These are phyloP conservation scores for Zaprionus camerounensis DNA, from an alignment of 1,140 invertebrate species.

Conservation along the genomic window DNA sequence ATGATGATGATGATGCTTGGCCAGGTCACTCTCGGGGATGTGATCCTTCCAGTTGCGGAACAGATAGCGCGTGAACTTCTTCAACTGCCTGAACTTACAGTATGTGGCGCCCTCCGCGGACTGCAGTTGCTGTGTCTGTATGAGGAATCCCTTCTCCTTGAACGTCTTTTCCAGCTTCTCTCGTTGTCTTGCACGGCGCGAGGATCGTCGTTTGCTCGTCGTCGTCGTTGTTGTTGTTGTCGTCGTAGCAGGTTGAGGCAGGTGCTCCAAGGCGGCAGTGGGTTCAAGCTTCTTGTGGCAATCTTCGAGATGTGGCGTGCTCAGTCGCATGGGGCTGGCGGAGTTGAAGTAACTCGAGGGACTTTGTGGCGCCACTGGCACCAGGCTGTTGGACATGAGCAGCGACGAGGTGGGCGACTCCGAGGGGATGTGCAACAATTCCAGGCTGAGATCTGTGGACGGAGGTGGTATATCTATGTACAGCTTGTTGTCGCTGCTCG, in stretches of 20 bases:
- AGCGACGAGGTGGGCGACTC: constrained; percentile 77
- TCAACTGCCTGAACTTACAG: constrained; percentile 95
- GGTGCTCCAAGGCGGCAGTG: constrained; percentile 6
- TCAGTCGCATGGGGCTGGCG: constrained; percentile 53
- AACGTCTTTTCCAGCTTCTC: constrained; percentile 96
- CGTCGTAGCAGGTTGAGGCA: constrained; percentile 65
- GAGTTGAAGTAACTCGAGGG: constrained; percentile 52
- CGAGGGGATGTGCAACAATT: constrained; percentile 84
- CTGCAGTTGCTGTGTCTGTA: constrained; percentile 96
- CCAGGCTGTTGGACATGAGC: constrained; percentile 53
- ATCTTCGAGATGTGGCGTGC: constrained; percentile 29
- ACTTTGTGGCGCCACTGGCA: constrained; percentile 51
- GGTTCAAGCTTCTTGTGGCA: constrained; percentile 30
- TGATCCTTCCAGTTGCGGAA: constrained; percentile 97
- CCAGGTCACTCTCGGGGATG: constrained; percentile 90
- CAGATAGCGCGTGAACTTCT: constrained; percentile 96
- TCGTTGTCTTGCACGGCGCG: constrained; percentile 91
- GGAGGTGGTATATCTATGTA: constrained; percentile 81
- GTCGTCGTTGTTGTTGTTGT: neutral
- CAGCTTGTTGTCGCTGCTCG: constrained; percentile 84
- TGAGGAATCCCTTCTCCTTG: constrained; percentile 95
- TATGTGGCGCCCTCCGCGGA: constrained; percentile 96
- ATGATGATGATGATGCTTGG: constrained; percentile 40
- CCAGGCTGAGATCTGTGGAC: constrained; percentile 80
- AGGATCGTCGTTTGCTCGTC: constrained; percentile 88